Evolutionary conservation across 2,888 invertebrate species (phyloP), one percentile per base, ranked within the genome.

Genomic region (Pecten maximus): DNA sequence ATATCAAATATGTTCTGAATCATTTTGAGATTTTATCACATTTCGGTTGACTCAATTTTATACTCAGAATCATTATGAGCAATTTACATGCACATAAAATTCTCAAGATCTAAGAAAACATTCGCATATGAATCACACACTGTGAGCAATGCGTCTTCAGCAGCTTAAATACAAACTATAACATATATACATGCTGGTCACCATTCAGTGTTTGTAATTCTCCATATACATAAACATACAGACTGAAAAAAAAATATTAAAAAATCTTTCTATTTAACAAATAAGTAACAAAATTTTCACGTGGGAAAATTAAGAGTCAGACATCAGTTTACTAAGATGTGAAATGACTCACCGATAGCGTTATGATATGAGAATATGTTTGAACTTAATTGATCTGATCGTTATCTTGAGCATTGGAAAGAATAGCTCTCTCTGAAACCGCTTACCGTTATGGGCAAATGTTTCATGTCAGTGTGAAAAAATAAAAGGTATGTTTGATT

Each of bases 391-490:
- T 35, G 74, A 28, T 74, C 74, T 35, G 74, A 74, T 35, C 10
- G 10, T 74, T 74, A 74, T 74, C 74, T 23, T 6, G 12, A 2
- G 23, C 35, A 74, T 74, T 1, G 35, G 35, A 28, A 23, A 74
- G 74, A 74, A 74, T 35, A 35, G 28, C n/a, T 6, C 28, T 1
- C n/a, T 60, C 60, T 28, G 60, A 74, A 74, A 23, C 35, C 28
- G 74, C 74, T 74, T 35, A 74, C 74, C 74, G 74, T 74, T 74
- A 74, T 74, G 74, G 35, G 74, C 0, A 35, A 74, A 74, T 74
- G 74, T 74, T 74, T 74, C 74, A 74, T 8, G 74, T 74, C 35
- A 23, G 74, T 74, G 74, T 74, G 74, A 74, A 74, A 74, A 74
- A 8, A 35, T 35, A 74, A 35, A 23, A 74, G 15, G 10, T 74